Evolutionary conservation across 2,113 vertebrate genomes (phyloP).

Genomic region (Mastomys coucha): DNA sequence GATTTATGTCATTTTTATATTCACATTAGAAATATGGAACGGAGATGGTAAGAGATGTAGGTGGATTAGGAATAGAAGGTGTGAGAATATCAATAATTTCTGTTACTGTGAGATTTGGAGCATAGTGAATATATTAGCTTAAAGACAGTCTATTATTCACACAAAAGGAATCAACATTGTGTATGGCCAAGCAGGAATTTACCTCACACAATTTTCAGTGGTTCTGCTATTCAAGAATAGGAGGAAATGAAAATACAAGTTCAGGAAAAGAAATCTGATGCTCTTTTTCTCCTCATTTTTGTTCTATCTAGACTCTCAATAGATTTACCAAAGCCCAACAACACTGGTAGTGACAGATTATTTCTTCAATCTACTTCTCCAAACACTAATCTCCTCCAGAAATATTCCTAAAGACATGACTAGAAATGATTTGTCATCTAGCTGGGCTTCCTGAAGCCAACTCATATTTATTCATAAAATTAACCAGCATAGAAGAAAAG

Average conservation of each 20-base stretch:
- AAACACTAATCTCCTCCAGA: neutral
- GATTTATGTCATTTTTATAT: neutral
- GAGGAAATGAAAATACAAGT: neutral
- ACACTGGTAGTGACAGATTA: neutral
- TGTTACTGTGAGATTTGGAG: neutral
- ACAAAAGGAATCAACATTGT: neutral
- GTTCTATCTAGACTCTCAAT: neutral
- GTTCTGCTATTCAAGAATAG: neutral
- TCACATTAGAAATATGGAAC: neutral
- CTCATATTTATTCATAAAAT: neutral
- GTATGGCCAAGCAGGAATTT: neutral
- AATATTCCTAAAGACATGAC: neutral
- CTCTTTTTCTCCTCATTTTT: neutral
- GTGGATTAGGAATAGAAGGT: neutral
- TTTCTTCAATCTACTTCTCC: neutral
- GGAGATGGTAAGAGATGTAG: neutral
- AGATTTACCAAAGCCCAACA: too few species aligned
- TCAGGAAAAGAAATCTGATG: neutral
- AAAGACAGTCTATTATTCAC: neutral
- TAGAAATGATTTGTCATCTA: neutral
- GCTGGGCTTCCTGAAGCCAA: neutral
- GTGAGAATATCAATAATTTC: neutral
- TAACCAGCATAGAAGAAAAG: neutral
- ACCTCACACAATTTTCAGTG: neutral
- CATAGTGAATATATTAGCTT: neutral